Base-by-base conservation (phyloP, 1,140 invertebrate species). In the Halesus radiatus region DNA sequence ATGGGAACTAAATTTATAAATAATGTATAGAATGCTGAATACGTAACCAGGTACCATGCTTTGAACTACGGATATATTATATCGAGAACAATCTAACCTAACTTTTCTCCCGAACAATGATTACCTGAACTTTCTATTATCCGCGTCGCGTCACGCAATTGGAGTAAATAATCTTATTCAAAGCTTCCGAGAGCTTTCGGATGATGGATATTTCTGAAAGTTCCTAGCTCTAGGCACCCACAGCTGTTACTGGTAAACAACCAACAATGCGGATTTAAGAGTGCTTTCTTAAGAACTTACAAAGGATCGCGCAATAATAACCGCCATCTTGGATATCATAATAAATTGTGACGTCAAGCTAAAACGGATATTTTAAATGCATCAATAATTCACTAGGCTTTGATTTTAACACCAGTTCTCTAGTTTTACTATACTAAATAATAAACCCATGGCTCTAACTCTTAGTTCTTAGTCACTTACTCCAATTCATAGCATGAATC, bases 121-220 rank as follows among this genome's bases (percentile, higher is more conserved):
- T 52, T 70, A 23, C 66, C 66, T 70, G 32, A 70, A 50, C 29
- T 70, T 70, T 70, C 66, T 70, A 45, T 70, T 70, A 45, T 45
- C 26, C 62, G 8, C 62, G 37, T 50, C 66, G 22, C 66, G n/a
- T 37, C 66, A 37, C 29, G n/a, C 29, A 70, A 45, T 70, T 20
- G 66, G 32, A 70, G 66, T 23, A 52, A 50, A 70, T 23, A 70
- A 50, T 45, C 16, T 45, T 50, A 45, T 70, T 70, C 29, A 70
- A 68, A 68, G 32, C 32, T 45, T 68, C 22, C 20, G 32, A 8
- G 37, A 70, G n/a, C 18, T 70, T 50, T 50, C 22, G 37, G 16
- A 8, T 70, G 32, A 70, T 18, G 18, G 66, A 45, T 70, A 16
- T 70, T 70, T 70, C 15, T n/a, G 37, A 52, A 50, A 70, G 66